Evolutionary conservation across 1,140 invertebrate species (phyloP), one percentile per base, ranked within the genome.

Genomic region (Centruroides sculpturatus): DNA sequence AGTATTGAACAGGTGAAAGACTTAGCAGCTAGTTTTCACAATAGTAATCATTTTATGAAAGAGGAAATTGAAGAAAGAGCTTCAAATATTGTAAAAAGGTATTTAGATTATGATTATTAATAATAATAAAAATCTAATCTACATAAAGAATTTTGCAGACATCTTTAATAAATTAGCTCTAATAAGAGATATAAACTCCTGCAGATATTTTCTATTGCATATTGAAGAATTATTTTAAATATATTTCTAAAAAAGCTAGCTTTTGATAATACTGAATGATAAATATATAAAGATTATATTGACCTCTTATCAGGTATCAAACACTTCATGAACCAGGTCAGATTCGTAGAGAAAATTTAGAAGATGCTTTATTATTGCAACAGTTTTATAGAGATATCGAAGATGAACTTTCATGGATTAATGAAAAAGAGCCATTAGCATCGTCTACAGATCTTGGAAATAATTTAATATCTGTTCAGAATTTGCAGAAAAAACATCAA

Each of bases 401-500:
- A 57, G 89, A 93, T 70, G 89, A 93, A 70, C 66, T 90, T 4
- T 80, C 85, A 64, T 93, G 89, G 89, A 71, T 89, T 11, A 72
- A 78, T 1, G 92, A 97, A 70, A 92, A 92, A 67, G 87, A 92
- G 69, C 83, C 85, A 5, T 75, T 91, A 13, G 90, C 88, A 3
- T 78, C 81, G 0, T 92, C 87, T 3, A 79, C 82, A 66, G 81
- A 94, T 77, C 73, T 89, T 64, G 83, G 88, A 63, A 80, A 79
- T 69, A 83, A 86, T 70, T 74, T 98, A 50, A 85, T 86, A 34
- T 86, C 90, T n/a, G 92, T 97, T 0, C 93, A 98, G 71, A 89
- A 88, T 68, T 75, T 98, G 54, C 92, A 97, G 68, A 98, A 98
- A 79, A 98, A 98, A 74, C 94, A 98, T 75, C 77, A 79, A 61